Evolutionary conservation across 2,113 vertebrate genomes (phyloP).

Genomic region (Lethenteron reissneri): DNA sequence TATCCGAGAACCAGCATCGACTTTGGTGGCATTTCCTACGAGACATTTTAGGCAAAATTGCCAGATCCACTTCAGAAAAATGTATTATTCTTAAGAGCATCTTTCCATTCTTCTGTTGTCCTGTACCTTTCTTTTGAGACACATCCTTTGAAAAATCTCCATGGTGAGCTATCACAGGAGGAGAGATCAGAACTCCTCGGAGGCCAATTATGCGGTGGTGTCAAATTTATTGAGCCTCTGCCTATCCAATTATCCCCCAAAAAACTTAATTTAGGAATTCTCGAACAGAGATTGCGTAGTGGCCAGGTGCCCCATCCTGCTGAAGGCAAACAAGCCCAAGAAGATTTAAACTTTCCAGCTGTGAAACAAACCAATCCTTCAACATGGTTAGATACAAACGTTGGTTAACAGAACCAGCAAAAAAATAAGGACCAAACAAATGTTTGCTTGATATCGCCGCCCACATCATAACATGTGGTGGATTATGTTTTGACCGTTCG

Average conservation of each 20-base stretch:
- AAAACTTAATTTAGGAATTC: not conserved
- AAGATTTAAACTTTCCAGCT: not conserved
- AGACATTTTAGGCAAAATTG: too few species aligned
- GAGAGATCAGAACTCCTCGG: not conserved
- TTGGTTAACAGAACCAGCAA: not conserved
- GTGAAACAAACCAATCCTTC: not conserved
- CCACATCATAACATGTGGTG: not conserved
- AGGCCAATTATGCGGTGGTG: not conserved
- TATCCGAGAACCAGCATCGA: too few species aligned
- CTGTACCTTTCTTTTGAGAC: not conserved
- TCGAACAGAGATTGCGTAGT: not conserved
- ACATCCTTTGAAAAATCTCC: not conserved
- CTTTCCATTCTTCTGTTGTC: too few species aligned
- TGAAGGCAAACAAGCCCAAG: not conserved
- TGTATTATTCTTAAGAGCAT: too few species aligned
- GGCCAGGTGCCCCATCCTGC: not conserved
- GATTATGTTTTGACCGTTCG: not conserved
- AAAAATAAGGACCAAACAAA: not conserved
- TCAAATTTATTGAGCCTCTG: not conserved
- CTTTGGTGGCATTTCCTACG: too few species aligned
- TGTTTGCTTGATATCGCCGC: not conserved
- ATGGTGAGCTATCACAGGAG: not conserved
- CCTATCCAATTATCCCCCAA: not conserved
- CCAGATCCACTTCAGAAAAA: too few species aligned
- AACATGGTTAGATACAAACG: not conserved